Base-by-base conservation (phyloP, 2,888 invertebrate species). In the Ophioninae sp. region DNA sequence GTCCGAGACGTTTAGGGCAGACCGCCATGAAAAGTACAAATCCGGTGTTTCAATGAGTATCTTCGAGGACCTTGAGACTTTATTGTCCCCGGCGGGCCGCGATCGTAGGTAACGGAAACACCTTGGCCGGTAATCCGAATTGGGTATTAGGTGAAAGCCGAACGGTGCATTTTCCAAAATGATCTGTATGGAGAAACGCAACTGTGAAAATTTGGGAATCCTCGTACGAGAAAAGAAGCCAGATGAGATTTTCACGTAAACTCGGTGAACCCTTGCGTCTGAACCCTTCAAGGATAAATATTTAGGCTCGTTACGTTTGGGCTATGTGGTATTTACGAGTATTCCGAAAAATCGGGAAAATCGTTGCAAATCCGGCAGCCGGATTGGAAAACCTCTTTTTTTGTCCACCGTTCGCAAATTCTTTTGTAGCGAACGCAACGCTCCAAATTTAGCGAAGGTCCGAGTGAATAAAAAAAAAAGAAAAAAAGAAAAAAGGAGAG, bases 61-160 rank as follows among this genome's bases (percentile, higher is more conserved):
- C 73, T 68, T 83, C 84, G 85, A 86, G 85, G 76, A 85, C 79
- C 84, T 74, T 71, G 81, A 68, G 85, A 74, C 64, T 85, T 87
- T 87, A 89, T 89, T 89, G 89, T 89, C 59, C 79, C 83, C 67
- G 30, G 30, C 30, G 61, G 58, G 59, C 41, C n/a, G 17, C 73
- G 61, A 61, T 44, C 61, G 23, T 39, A 63, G 17, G 61, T 37
- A 71, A 44, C n/a, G 41, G 23, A 61, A 88, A 71, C 51, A 37
- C 13, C 56, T 75, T 17, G 72, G 88, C 89, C 87, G 30, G 87
- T 91, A 91, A 92, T 91, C 91, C 90, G 76, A 76, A 59, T 22
- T 58, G 76, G 89, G 84, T 85, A 90, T 91, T 91, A 89, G 90
- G 89, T 90, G 88, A 91, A 92, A 91, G 88, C 90, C 89, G 90